A percentile compares a stretch with the other conserved stretches of the same genome.
Evolutionary conservation across 2,888 invertebrate genomes (phyloP).

Genomic region (Osedax frankpressi): DNA sequence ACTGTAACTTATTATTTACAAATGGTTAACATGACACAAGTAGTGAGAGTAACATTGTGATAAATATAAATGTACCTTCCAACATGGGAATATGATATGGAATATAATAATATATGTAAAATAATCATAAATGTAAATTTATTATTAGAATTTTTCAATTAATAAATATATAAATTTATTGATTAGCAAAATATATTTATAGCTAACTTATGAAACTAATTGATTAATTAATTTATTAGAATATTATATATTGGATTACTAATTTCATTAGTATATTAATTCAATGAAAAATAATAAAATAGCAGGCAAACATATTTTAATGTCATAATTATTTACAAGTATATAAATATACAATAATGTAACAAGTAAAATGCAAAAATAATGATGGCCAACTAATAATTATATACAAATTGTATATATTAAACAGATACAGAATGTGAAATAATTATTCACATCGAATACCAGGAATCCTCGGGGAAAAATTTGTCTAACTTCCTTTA

Average conservation of each 20-base stretch:
- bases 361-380: not conserved
- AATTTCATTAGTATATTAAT: not conserved
- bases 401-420: not conserved
- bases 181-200: not conserved
- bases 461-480: not conserved
- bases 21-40: too few relatives aligned
- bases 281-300: not conserved
- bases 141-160: not conserved
- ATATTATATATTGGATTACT: not conserved
- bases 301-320: not conserved
- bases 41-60: too few relatives aligned
- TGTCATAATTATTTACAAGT: not conserved
- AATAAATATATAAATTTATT: not conserved
- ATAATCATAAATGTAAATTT: not conserved
- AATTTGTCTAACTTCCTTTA: slow-evolving; percentile 20
- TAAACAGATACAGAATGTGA: not conserved
- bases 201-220: not conserved
- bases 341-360: not conserved
- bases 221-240: not conserved
- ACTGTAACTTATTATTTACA: too few relatives aligned
- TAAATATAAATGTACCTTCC: too few relatives aligned
- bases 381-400: not conserved
- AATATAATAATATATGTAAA: too few relatives aligned
- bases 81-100: too few relatives aligned
- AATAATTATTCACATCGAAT: not conserved